Evolutionary conservation across 2,888 invertebrate genomes (phyloP).

Genomic region (Nineta flava): DNA sequence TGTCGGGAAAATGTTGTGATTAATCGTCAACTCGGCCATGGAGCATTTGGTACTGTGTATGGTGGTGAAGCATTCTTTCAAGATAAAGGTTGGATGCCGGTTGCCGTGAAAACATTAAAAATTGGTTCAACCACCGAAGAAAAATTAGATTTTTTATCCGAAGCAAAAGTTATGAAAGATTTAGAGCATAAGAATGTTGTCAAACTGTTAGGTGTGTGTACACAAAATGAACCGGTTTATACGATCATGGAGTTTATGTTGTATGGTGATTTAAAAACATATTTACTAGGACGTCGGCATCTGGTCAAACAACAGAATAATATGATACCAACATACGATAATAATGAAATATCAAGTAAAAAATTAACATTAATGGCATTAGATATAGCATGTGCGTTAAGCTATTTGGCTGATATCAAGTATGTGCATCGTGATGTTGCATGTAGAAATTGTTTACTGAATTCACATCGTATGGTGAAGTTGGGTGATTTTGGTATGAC

Average conservation of each 20-base stretch:
- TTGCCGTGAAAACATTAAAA: conserved; percentile 81
- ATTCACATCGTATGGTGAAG: conserved; percentile 50
- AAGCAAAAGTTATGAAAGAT: conserved; percentile 87
- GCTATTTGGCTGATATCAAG: conserved; percentile 68
- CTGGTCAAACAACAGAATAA: conserved; percentile 36
- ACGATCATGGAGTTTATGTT: conserved; percentile 91
- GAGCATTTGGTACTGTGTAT: conserved; percentile 85
- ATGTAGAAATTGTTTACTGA: conserved; percentile 52
- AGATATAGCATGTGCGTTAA: conserved; percentile 71
- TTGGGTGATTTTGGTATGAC: conserved; percentile 92
- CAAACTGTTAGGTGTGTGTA: conserved; percentile 69
- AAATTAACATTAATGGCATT: conserved; percentile 75
- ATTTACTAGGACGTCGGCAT: conserved; percentile 68
- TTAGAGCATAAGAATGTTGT: conserved; percentile 85
- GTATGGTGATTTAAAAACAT: conserved; percentile 72
- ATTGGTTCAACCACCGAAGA: conserved; percentile 68
- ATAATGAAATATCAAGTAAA: conserved; percentile 62
- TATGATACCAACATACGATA: conserved; percentile 41
- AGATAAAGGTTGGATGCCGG: conserved; percentile 60
- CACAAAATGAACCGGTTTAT: conserved; percentile 73
- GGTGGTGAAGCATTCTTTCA: conserved; percentile 71
- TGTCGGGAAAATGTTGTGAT: conserved; percentile 70
- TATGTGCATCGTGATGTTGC: conserved; percentile 84
- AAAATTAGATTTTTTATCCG: conserved; percentile 79
- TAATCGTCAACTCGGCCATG: conserved; percentile 72